Evolutionary conservation across 53 echinoderm and acorn worm genomes (phyloP), one percentile per base, ranked within the genome.

Genomic region (Hippasteria phrygiana): DNA sequence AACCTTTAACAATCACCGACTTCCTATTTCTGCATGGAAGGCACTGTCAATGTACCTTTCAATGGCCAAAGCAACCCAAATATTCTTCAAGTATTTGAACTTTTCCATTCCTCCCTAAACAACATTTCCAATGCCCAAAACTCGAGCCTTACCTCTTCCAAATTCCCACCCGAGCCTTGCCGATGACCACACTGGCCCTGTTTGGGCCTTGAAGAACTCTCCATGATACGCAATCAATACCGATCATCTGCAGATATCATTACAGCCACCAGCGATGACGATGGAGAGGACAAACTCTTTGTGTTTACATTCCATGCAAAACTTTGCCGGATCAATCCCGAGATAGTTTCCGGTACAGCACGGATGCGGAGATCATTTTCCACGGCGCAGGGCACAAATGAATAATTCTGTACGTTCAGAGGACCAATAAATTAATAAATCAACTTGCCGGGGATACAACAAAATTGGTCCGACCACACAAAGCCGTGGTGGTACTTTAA

Each of bases 301-400:
- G 67, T 66, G 67, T 34, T 66, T 35, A 35, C 67, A 66, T 66
- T 66, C 67, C 35, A 16, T 66, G 67, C 67, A 36, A 35, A 66
- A 33, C 36, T 66, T 66, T 35, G 10, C 59, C 26, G 26, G 59
- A 59, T 59, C 26, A 59, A 22, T 24, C 26, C 59, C 59, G 8
- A 51, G 20, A 51, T 10, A 20, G 20, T 51, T 51, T 51, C 26
- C 26, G 59, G 59, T 59, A 0, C 59, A 24, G n/a, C 59, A 4
- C 59, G 2, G 26, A 26, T 2, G 46, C 46, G 5, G 11, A 45
- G 59, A 59, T 24, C 59, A 59, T 18, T 8, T 59, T 59, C 8
- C 11, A 11, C 46, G 5, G 46, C 5, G 5, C 46, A 45, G n/a
- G 16, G n/a, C n/a, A 2, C 26, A 1, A 20, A 14, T 24, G 59